These are phyloP conservation scores for Troides oblongomaculatus DNA, from an alignment of 2,888 invertebrate genomes.

Conservation along the genomic window DNA sequence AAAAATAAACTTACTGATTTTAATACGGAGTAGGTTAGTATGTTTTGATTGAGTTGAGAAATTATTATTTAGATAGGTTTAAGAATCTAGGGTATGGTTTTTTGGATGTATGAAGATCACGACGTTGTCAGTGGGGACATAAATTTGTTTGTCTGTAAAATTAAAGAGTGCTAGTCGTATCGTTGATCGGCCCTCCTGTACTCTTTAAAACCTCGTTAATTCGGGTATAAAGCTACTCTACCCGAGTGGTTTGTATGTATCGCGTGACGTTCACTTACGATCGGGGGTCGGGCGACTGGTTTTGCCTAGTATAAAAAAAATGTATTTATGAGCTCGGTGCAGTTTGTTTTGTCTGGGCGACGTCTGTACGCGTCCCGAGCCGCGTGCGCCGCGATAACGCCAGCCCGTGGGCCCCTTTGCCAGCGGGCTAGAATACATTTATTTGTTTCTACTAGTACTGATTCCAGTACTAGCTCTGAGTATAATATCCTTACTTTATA, in stretches of 20 bases:
- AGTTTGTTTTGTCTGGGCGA: conserved; percentile 48
- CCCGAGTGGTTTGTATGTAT: neutral
- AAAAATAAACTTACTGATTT: too few relatives aligned
- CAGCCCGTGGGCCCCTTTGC: conserved; percentile 15
- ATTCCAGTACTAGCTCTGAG: neutral
- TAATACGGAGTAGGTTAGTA: too few relatives aligned
- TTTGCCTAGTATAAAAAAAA: conserved; percentile 26
- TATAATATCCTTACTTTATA: neutral
- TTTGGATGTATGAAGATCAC: too few relatives aligned
- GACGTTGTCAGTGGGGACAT: too few relatives aligned
- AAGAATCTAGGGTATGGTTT: too few relatives aligned
- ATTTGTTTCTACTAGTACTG: neutral
- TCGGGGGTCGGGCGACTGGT: conserved; percentile 26
- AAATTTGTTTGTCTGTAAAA: too few relatives aligned
- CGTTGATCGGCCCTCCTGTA: too few relatives aligned
- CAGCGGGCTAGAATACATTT: neutral
- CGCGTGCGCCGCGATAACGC: conserved; percentile 16
- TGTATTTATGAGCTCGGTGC: conserved; percentile 36
- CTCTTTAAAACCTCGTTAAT: too few relatives aligned
- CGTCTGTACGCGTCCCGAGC: conserved; percentile 38
- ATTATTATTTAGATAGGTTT: too few relatives aligned
- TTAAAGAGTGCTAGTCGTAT: too few relatives aligned
- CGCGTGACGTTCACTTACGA: conserved; percentile 15
- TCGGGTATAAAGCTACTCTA: neutral
- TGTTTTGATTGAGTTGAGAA: too few relatives aligned